Base-by-base conservation (phyloP, 2,797 vertebrate genomes). In the Naso thynnoides region DNA sequence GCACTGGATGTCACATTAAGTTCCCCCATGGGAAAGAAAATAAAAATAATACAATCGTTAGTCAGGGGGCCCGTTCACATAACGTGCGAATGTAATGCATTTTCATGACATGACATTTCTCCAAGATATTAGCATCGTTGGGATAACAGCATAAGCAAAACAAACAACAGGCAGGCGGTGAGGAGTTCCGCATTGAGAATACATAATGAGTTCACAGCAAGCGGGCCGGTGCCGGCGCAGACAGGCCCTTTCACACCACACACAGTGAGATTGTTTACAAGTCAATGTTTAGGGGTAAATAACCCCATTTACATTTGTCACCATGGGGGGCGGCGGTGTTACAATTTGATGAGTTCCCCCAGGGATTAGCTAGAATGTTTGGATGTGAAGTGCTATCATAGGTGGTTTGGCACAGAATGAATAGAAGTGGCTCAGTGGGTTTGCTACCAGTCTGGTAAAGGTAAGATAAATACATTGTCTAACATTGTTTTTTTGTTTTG, bases 241-340 rank as follows among this genome's bases (percentile, higher is more conserved):
- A 73, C 76, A 58, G 74, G 67, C 60, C 41, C 8, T 50, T 76
- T 83, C 77, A 65, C 79, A 80, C 64, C 59, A 76, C 59, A 72
- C 67, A 29, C 36, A 71, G 73, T 73, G 67, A 23, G 54, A 82
- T 80, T 92, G 84, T 89, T 90, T 89, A 90, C 86, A 88, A 88
- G 82, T 88, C 82, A 63, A 8, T 81, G 77, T 89, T 88, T 80
- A 55, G 82, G 79, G 57, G 70, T 82, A 88, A 90, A 92, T 88
- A 90, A 84, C 50, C 78, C 72, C 64, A 91, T 91, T 92, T 91
- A 86, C 84, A 90, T 89, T 75, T 18, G 26, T 70, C 84, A 70
- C 78, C 41, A 1, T 24, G 9, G 76, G 73, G 23, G 23, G 82
- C 27, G 42, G 54, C 70, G n/a, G 57, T 41, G 66, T 70, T 70